Evolutionary conservation across 2,888 invertebrate genomes (phyloP).

Genomic region (Melanargia galathea): DNA sequence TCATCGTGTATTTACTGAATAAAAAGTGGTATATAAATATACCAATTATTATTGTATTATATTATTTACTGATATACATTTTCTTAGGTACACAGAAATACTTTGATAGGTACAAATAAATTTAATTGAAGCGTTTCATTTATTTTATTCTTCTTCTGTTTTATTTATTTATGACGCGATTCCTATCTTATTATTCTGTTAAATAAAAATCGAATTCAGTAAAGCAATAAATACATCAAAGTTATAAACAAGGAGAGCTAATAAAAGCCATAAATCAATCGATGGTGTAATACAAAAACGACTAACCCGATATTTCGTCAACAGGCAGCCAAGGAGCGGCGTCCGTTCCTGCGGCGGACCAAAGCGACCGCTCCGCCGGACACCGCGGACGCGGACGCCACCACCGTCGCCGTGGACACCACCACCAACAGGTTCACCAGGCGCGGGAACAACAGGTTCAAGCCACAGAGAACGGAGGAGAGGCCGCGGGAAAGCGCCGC

Average conservation of each 20-base stretch:
- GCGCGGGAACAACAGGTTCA: constrained; percentile 55
- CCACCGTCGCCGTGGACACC: constrained; percentile 47
- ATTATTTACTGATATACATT: too few relatives aligned
- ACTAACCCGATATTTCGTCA: constrained; percentile 53
- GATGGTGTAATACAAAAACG: constrained; percentile 14
- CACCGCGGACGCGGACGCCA: constrained; percentile 52
- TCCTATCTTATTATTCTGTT: too few relatives aligned
- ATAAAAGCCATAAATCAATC: constrained; percentile 1
- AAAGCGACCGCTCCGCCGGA: constrained; percentile 67
- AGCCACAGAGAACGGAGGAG: constrained; percentile 51
- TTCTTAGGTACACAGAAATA: too few relatives aligned
- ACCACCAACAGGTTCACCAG: constrained; percentile 60
- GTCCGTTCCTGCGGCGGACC: constrained; percentile 69
- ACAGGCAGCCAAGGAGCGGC: constrained; percentile 62
- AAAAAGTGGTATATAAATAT: too few relatives aligned
- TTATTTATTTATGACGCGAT: too few relatives aligned
- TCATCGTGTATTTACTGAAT: neutral
- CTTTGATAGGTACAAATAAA: too few relatives aligned
- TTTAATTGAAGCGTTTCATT: too few relatives aligned
- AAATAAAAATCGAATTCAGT: too few relatives aligned
- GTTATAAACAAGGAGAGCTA: neutral
- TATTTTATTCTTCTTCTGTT: too few relatives aligned
- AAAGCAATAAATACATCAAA: too few relatives aligned
- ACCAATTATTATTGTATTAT: too few relatives aligned
- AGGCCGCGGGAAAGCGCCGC: constrained; percentile 54